These are phyloP conservation scores for Charanyca ferruginea DNA, from an alignment of 2,888 invertebrate species.

Conservation along the genomic window DNA sequence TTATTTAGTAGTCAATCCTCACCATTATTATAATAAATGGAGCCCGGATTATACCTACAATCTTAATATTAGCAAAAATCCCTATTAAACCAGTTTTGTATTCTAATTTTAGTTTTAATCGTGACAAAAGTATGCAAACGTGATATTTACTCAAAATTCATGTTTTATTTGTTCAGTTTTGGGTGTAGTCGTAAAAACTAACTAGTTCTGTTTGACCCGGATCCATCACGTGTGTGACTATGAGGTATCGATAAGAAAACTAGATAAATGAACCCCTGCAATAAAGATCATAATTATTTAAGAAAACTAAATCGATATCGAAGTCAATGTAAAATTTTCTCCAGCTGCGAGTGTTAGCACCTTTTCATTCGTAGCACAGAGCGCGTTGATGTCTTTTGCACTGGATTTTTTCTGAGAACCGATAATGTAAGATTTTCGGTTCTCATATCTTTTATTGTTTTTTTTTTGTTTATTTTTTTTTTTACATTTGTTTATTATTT, in stretches of 20 bases:
- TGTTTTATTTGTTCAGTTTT: constrained; percentile 63
- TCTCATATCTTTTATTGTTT: not conserved
- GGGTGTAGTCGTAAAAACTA: constrained; percentile 73
- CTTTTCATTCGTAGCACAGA: constrained; percentile 45
- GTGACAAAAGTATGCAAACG: constrained; percentile 57
- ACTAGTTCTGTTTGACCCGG: constrained; percentile 86
- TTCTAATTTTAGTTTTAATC: constrained; percentile 64
- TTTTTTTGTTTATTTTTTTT: not conserved
- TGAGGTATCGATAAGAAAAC: constrained; percentile 36
- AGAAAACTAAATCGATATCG: constrained; percentile 13
- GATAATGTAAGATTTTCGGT: no score
- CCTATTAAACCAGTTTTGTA: constrained; percentile 39
- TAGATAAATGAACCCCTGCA: constrained; percentile 33
- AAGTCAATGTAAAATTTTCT: constrained; percentile 33
- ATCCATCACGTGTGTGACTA: constrained; percentile 77
- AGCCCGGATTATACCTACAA: constrained; percentile 34
- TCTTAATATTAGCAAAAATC: constrained; percentile 41
- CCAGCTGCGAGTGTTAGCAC: constrained; percentile 10
- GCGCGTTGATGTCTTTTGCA: constrained; percentile 87
- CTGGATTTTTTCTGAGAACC: constrained; percentile 43
- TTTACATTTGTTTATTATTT: not conserved
- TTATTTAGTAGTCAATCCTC: constrained; percentile 46
- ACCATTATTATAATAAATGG: constrained; percentile 47
- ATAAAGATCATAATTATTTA: constrained; percentile 1
- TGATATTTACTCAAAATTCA: constrained; percentile 58